Evolutionary conservation across 2,797 vertebrate species (phyloP), one percentile per base, ranked within the genome.

Genomic region (Enoplosus armatus): DNA sequence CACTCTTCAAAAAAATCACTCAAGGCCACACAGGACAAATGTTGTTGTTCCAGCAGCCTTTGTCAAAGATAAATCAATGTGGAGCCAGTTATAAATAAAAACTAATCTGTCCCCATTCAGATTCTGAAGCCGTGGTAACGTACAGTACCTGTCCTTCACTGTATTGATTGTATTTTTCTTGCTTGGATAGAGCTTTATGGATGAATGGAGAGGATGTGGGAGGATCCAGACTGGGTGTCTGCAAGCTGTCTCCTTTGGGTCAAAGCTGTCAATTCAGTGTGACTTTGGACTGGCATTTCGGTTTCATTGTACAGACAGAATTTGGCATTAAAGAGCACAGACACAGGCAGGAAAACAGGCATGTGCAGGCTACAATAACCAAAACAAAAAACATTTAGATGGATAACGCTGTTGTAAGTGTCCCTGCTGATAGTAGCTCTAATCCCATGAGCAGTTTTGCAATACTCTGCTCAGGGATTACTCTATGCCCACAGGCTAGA

Each of bases 141-240:
- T 54, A 65, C 72, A 58, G 81, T 82, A 79, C 80, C 69, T 71
- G 79, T 69, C 79, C 68, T 74, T 12, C 35, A 53, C 51, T 66
- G 62, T 86, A 91, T 93, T 43, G 89, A 92, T 91, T 22, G 3
- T 59, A 18, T 31, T 83, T 82, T 61, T 63, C 64, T 80, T 69
- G 68, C 80, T 72, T 67, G 74, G 72, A 79, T 68, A 10, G 60
- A 87, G 51, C 69, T 87, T 89, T 64, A 68, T 76, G 76, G 72
- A 80, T 91, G 82, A 89, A 84, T 80, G 79, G 65, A 85, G 63
- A 78, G 81, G 73, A 80, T 80, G 83, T 77, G 70, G 89, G 65
- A 83, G 84, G 79, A 89, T 79, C 83, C 74, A 85, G 85, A 82
- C 84, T 8, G 41, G 72, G 75, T 69, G 85, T 85, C 89, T 87